Evolutionary conservation across 2,113 vertebrate species (phyloP).

Genomic region (Platycercus adscitus): DNA sequence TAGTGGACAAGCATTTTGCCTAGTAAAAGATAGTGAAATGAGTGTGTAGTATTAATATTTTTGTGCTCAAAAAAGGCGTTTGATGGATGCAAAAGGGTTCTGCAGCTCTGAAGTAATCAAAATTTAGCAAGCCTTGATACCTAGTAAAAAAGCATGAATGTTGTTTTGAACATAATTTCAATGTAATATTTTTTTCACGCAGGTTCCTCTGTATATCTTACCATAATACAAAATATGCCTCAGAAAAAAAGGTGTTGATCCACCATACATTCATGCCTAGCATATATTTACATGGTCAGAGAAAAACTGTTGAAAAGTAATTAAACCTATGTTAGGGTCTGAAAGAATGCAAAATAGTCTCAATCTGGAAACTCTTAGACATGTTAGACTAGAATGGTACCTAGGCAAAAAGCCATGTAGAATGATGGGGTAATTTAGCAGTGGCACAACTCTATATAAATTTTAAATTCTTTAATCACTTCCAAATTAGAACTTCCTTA

Average conservation of each 20-base stretch:
- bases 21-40: background rate
- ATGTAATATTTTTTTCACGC: background rate
- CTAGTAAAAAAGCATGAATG: background rate
- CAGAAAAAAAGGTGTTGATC: background rate
- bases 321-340: background rate
- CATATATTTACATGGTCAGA: background rate
- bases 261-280: background rate
- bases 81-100: background rate
- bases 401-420: background rate
- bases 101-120: background rate
- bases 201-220: background rate
- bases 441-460: background rate
- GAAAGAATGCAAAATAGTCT: background rate
- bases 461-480: background rate
- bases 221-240: background rate
- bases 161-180: background rate
- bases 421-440: background rate
- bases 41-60: background rate
- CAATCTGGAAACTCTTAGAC: background rate
- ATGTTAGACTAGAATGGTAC: background rate
- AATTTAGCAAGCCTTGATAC: background rate
- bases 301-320: background rate
- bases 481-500: background rate
- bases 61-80: background rate
- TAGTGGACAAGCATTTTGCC: background rate